phyloP scores from a whole-genome alignment of 2,797 vertebrate species.

The Notoglanidium macrostoma region DNA sequence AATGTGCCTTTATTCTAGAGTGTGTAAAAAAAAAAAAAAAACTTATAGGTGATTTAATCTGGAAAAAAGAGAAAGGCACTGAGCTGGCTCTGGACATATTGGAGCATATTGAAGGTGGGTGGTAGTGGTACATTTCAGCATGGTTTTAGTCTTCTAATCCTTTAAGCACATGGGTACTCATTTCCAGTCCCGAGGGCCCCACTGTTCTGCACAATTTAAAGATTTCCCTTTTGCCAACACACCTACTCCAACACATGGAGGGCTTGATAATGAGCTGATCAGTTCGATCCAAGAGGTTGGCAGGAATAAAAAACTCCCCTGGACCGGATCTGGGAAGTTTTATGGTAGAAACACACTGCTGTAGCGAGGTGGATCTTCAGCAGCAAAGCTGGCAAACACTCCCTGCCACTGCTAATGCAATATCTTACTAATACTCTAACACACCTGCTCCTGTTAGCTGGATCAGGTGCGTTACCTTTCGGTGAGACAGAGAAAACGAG shows the following conservation, averaged over 20 bases:
- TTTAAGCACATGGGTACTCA: background rate
- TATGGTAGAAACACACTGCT: background rate
- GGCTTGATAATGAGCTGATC: background rate
- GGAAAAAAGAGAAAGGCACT: background rate
- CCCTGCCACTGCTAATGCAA: background rate
- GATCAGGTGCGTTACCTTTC: background rate
- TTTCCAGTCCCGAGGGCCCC: conserved; percentile 3
- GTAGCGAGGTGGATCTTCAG: background rate
- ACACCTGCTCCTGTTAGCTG: background rate
- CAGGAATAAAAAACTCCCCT: background rate
- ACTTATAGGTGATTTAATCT: background rate
- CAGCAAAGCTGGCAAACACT: background rate
- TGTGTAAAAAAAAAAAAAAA: background rate
- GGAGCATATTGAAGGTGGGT: conserved; percentile 16
- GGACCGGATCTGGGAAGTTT: background rate
- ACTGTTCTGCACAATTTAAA: background rate
- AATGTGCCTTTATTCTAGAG: background rate
- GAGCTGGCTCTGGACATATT: background rate
- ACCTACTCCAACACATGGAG: background rate
- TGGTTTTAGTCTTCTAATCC: conserved; percentile 14
- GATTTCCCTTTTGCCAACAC: background rate
- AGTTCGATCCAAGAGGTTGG: background rate
- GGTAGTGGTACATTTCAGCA: background rate
- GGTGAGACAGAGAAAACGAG: background rate
- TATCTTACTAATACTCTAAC: background rate